Percentiles rank a stretch among this genome's conserved stretches.
Conservation (phyloP, 2,888 invertebrate species). For the Candidula unifasciata region DNA sequence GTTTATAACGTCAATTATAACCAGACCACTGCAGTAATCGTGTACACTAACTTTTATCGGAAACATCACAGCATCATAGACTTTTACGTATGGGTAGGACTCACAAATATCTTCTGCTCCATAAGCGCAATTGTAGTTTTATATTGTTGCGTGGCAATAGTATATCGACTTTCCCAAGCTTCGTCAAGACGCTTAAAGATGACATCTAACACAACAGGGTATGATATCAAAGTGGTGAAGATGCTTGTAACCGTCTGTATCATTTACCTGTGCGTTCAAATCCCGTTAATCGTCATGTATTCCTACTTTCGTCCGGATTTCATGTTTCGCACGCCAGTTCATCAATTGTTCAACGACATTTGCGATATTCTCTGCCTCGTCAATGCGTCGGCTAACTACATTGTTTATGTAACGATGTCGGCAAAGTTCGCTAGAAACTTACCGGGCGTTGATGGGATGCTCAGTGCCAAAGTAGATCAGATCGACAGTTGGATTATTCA, state of each 20-base stretch:
- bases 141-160: slow-evolving; percentile 20
- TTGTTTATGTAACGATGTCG: slow-evolving; percentile 36
- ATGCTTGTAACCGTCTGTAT: slow-evolving; percentile 27
- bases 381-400: slow-evolving; percentile 21
- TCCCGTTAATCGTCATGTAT: slow-evolving; percentile 21
- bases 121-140: slow-evolving; percentile 8
- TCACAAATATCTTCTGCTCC: slow-evolving; percentile 31
- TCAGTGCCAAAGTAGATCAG: too few species aligned
- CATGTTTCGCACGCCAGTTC: not conserved
- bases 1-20: not conserved
- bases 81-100: slow-evolving; percentile 31
- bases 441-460: not conserved
- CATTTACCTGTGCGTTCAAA: slow-evolving; percentile 16
- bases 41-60: slow-evolving; percentile 16
- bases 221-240: slow-evolving; percentile 32
- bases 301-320: slow-evolving; percentile 19
- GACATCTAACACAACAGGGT: slow-evolving; percentile 16
- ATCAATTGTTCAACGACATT: slow-evolving; percentile 4
- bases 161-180: not conserved
- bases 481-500: too few species aligned
- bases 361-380: slow-evolving; percentile 18
- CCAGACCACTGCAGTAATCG: not conserved
- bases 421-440: slow-evolving; percentile 17
- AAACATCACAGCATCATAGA: not conserved
- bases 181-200: not conserved